These are phyloP conservation scores for Perithous albicinctus DNA, from an alignment of 2,888 invertebrate genomes.

Conservation along the genomic window DNA sequence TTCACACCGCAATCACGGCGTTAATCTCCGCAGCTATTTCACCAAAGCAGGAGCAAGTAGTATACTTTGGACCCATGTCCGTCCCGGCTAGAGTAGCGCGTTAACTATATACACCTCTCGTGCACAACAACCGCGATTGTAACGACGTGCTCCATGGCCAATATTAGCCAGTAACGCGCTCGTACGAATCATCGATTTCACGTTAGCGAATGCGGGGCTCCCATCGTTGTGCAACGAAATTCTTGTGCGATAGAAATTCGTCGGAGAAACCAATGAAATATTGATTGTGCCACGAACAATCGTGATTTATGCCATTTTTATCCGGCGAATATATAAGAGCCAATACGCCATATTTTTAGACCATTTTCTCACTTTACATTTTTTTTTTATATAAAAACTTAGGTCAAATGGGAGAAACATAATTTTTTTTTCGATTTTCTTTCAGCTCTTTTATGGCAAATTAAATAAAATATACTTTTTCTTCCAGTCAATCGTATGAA, in stretches of 20 bases:
- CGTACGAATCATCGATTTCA: constrained; percentile 66
- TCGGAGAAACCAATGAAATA: constrained; percentile 40
- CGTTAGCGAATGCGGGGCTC: constrained; percentile 60
- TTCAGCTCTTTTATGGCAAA: too few species aligned
- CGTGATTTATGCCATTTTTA: constrained; percentile 37
- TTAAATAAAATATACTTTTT: too few species aligned
- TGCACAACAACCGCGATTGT: constrained; percentile 14
- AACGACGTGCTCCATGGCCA: constrained; percentile 43
- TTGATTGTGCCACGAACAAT: constrained; percentile 40
- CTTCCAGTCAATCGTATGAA: too few species aligned
- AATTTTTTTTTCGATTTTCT: too few species aligned
- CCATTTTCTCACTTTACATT: too few species aligned
- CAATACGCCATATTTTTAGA: too few species aligned
- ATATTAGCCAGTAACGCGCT: constrained; percentile 59
- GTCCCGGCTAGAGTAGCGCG: background rate
- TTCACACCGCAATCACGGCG: constrained; percentile 63
- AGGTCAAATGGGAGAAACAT: too few species aligned
- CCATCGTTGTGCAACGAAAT: constrained; percentile 21
- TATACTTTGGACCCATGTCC: constrained; percentile 31
- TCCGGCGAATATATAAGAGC: background rate
- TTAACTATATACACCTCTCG: background rate
- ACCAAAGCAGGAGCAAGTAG: constrained; percentile 50
- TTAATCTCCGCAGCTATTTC: constrained; percentile 63
- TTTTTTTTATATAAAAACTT: too few species aligned
- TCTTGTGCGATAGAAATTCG: constrained; percentile 19